Conservation (phyloP, 2,888 invertebrate species). For the Perdita meconis region DNA sequence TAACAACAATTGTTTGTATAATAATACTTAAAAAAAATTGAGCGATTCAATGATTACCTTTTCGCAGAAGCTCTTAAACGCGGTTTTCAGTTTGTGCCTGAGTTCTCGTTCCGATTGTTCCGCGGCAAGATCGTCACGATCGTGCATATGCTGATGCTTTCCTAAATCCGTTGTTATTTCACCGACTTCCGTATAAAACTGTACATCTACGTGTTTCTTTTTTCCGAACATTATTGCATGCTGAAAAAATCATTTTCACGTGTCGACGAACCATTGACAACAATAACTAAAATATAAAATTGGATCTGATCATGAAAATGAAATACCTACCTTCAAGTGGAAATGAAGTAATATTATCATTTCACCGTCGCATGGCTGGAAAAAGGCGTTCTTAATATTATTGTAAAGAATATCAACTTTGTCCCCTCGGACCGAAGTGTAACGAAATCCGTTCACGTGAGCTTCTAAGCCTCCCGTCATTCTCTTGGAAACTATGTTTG, state of each 20-base stretch:
- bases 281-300: not conserved
- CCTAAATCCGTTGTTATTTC: conserved; percentile 99
- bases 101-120: conserved; percentile 99
- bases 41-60: conserved; percentile 86
- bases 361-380: conserved; percentile 99
- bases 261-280: not conserved
- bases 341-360: conserved; percentile 99
- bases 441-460: conserved; percentile 97
- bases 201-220: conserved; percentile 99
- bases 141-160: conserved; percentile 99
- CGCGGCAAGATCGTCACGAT: conserved; percentile 98
- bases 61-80: conserved; percentile 99
- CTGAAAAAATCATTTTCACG: conserved; percentile 78
- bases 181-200: conserved; percentile 99
- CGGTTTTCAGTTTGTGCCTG: conserved; percentile 97
- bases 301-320: conserved; percentile 4
- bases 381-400: conserved; percentile 99
- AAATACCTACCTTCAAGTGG: conserved; percentile 91
- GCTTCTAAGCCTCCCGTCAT: conserved; percentile 96
- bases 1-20: not conserved
- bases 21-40: not conserved
- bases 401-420: conserved; percentile 99
- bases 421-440: conserved; percentile 99
- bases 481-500: conserved; percentile 98
- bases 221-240: conserved; percentile 99